Percentiles rank a stretch among this genome's conserved stretches.
phyloP scores from a whole-genome alignment of 2,113 vertebrate species.

The Abramis brama region DNA sequence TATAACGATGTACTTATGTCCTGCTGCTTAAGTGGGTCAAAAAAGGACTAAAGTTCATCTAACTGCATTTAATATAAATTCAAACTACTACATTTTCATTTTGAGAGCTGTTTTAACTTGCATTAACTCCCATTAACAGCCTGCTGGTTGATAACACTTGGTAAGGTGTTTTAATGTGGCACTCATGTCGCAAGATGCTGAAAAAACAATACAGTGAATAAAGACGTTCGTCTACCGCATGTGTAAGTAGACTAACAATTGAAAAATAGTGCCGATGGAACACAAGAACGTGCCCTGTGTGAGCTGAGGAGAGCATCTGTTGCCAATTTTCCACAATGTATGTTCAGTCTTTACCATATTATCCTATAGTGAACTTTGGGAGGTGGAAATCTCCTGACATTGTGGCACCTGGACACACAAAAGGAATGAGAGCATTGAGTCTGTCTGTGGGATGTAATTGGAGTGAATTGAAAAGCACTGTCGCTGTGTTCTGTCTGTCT shows the following conservation, averaged over 20 bases:
- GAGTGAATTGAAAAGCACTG: conserved; percentile 27
- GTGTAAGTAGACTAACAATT: neutral
- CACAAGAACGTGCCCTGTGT: conserved; percentile 2
- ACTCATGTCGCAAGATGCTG: neutral
- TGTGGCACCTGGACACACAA: neutral
- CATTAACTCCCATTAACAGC: neutral
- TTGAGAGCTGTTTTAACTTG: neutral
- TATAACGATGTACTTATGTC: neutral
- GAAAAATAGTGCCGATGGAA: neutral
- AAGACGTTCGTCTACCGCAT: neutral
- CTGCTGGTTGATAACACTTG: neutral
- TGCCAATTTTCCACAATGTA: neutral
- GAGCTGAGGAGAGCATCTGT: neutral
- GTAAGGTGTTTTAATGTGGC: neutral
- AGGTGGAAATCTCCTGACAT: conserved; percentile 4
- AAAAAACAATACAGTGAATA: neutral
- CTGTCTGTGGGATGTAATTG: conserved; percentile 25
- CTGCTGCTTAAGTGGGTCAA: neutral
- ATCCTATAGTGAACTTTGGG: neutral
- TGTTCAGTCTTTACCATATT: neutral
- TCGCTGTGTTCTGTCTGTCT: conserved; percentile 15
- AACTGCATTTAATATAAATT: neutral
- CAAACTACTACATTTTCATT: neutral
- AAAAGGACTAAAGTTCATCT: neutral
- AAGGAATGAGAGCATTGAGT: neutral